A percentile compares a stretch with the other conserved stretches of the same genome.
These are phyloP conservation scores for Neoscelio sp. DNA, from an alignment of 2,888 invertebrate genomes.

Conservation along the genomic window DNA sequence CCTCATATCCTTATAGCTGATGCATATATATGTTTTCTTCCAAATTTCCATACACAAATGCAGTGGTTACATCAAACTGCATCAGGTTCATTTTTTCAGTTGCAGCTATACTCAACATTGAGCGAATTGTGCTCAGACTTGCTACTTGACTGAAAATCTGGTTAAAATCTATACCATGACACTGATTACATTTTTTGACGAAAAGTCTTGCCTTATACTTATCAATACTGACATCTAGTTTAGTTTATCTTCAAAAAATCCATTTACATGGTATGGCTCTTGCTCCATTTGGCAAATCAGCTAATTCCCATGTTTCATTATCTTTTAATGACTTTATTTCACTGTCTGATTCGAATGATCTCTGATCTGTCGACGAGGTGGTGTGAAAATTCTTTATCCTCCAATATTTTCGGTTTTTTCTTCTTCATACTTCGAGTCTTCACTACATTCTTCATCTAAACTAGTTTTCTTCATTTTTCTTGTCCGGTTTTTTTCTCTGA, in stretches of 20 bases:
- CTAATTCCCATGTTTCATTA: slow-evolving; percentile 73
- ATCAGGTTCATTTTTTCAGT: slow-evolving; percentile 68
- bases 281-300: slow-evolving; percentile 66
- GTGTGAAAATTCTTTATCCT: too few relatives aligned
- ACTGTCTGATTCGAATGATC: too few relatives aligned
- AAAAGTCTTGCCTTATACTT: slow-evolving; percentile 74
- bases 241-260: slow-evolving; percentile 70
- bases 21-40: slow-evolving; percentile 67
- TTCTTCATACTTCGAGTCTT: slow-evolving; percentile 69
- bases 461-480: not conserved
- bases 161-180: slow-evolving; percentile 68
- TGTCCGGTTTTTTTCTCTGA: not conserved
- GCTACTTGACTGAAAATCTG: slow-evolving; percentile 74
- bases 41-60: slow-evolving; percentile 67
- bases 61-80: slow-evolving; percentile 70
- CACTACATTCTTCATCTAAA: slow-evolving; percentile 46
- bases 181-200: slow-evolving; percentile 71
- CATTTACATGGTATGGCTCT: slow-evolving; percentile 69
- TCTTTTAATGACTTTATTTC: slow-evolving; percentile 73
- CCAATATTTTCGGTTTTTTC: too few relatives aligned
- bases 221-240: slow-evolving; percentile 71
- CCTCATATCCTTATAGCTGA: slow-evolving; percentile 69
- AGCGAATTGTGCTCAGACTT: slow-evolving; percentile 67
- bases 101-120: slow-evolving; percentile 71
- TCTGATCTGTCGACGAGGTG: too few relatives aligned